Evolutionary conservation across 2,888 invertebrate genomes (phyloP).

Genomic region (Odontothrips loti): DNA sequence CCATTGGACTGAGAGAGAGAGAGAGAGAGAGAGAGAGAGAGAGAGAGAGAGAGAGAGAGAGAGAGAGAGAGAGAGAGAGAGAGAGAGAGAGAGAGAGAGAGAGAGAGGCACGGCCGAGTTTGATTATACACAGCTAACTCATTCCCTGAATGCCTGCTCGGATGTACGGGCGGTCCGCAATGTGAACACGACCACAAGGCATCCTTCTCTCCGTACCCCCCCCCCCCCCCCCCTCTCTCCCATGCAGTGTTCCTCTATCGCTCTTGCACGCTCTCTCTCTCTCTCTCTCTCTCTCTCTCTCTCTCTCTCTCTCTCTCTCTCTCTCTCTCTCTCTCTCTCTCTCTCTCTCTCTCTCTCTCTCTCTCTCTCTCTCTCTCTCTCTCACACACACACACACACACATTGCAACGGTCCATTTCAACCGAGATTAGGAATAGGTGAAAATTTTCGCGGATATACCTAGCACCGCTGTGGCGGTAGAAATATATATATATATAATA

Average conservation of each 20-base stretch:
- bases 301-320: background rate
- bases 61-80: too few species aligned
- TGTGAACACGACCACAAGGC: too few species aligned
- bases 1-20: too few species aligned
- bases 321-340: background rate
- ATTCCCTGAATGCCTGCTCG: background rate
- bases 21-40: too few species aligned
- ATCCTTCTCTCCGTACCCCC: background rate
- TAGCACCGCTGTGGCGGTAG: too few species aligned
- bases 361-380: background rate
- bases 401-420: too few species aligned
- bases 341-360: background rate
- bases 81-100: too few species aligned
- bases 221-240: background rate
- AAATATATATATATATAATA: too few species aligned
- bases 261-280: background rate
- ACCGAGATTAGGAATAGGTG: too few species aligned
- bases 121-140: slow-evolving; percentile 1
- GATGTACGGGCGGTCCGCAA: background rate
- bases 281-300: background rate
- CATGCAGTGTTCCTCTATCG: background rate
- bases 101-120: background rate
- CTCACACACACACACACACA: too few species aligned
- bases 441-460: too few species aligned
- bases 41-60: too few species aligned